Percentiles rank a stretch among this genome's conserved stretches.
Conservation (phyloP, 2,888 invertebrate genomes). For the Ethmia dodecea region DNA sequence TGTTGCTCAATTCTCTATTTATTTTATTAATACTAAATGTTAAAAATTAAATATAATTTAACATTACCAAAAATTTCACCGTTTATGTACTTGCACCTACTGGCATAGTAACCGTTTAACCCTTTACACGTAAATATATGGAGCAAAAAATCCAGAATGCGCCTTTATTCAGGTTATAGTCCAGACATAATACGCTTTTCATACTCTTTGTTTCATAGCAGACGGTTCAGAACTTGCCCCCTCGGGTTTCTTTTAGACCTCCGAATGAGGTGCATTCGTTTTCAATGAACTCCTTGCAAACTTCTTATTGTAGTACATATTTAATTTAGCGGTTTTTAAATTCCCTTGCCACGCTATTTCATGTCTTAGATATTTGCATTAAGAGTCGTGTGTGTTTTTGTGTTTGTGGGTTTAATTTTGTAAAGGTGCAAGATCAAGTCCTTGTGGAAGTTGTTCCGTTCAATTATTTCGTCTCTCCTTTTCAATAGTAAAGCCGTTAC, state of each 20-base stretch:
- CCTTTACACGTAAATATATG: conserved; percentile 27
- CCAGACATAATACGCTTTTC: conserved; percentile 60
- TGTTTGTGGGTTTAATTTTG: conserved; percentile 18
- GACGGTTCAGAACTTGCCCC: conserved; percentile 50
- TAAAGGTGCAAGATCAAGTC: conserved; percentile 41
- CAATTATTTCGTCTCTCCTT: conserved; percentile 33
- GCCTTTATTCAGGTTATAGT: conserved; percentile 31
- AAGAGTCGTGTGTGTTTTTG: neutral
- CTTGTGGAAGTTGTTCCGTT: conserved; percentile 30
- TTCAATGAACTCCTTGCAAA: conserved; percentile 62
- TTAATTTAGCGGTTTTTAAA: conserved; percentile 16
- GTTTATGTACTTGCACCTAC: too few species aligned
- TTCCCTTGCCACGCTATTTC: neutral
- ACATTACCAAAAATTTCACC: too few species aligned
- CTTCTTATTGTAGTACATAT: conserved; percentile 32
- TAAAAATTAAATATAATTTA: too few species aligned
- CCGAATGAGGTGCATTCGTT: conserved; percentile 55
- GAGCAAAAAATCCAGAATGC: conserved; percentile 29
- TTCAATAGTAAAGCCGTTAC: conserved; percentile 61
- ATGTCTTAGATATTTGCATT: neutral
- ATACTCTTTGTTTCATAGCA: conserved; percentile 58
- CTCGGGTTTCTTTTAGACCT: conserved; percentile 41
- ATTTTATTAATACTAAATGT: too few species aligned
- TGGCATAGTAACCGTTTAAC: conserved; percentile 21
- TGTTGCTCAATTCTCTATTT: too few species aligned